These are phyloP conservation scores for Carcharodon carcharias DNA, from an alignment of 2,797 vertebrate genomes.

Conservation along the genomic window DNA sequence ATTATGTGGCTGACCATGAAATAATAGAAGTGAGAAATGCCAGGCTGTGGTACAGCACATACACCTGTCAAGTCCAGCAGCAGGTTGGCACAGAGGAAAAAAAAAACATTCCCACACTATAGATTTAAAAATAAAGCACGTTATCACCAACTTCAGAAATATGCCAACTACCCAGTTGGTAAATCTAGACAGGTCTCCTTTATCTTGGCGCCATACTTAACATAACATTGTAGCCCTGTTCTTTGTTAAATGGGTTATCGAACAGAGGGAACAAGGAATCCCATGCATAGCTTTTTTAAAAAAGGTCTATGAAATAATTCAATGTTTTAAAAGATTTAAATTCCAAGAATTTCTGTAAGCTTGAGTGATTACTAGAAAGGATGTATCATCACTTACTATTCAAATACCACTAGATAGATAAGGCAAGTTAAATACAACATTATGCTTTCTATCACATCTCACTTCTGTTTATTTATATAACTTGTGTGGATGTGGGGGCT, in stretches of 20 bases:
- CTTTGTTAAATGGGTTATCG: no score
- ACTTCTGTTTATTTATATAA: conserved; percentile 1
- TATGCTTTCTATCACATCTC: background rate
- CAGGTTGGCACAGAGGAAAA: background rate
- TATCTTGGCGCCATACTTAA: background rate
- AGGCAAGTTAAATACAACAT: background rate
- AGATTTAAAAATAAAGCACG: background rate
- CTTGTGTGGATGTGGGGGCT: background rate
- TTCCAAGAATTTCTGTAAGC: background rate
- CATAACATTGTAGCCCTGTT: no score
- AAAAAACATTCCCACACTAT: background rate
- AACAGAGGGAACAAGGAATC: background rate
- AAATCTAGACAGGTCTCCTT: background rate
- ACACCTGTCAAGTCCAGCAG: background rate
- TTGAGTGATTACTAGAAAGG: background rate
- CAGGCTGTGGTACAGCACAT: background rate
- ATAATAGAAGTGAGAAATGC: background rate
- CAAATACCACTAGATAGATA: background rate
- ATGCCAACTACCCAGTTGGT: background rate
- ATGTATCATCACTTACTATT: background rate
- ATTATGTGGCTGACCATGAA: background rate
- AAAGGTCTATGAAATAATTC: background rate
- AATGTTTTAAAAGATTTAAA: background rate
- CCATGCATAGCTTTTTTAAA: background rate
- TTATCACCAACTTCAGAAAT: background rate